Conservation (phyloP, 2,888 invertebrate genomes). For the Ceriagrion tenellum region DNA sequence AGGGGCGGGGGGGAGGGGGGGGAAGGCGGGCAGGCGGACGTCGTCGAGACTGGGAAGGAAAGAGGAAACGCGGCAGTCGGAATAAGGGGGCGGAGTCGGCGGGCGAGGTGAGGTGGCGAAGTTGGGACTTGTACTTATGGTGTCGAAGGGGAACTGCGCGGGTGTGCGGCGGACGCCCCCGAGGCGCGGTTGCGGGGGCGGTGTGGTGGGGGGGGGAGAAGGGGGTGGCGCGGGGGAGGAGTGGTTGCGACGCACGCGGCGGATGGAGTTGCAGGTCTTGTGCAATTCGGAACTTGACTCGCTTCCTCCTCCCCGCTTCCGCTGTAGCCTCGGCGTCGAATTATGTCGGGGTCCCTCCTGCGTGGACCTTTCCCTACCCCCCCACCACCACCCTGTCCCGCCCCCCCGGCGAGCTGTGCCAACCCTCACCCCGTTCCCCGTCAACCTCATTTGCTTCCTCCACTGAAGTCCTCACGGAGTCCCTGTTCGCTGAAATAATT, state of each 20-base stretch:
- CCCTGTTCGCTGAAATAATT: conserved; percentile 36
- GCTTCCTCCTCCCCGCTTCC: background rate
- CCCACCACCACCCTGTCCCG: background rate
- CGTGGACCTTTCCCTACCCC: background rate
- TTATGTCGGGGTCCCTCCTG: background rate
- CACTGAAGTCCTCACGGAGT: background rate
- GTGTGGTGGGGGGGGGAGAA: background rate
- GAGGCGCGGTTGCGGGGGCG: background rate
- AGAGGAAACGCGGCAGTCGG: background rate
- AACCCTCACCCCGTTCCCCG: background rate
- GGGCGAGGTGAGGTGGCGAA: background rate
- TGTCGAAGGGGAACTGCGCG: background rate
- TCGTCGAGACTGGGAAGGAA: background rate
- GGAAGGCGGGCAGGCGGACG: background rate
- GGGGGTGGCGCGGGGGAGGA: background rate
- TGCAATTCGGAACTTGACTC: conserved; percentile 51
- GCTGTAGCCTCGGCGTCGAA: background rate
- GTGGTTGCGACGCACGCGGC: background rate
- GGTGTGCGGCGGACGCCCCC: background rate
- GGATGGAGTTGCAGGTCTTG: conserved; percentile 18
- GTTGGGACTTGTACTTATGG: background rate
- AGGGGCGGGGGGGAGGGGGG: background rate
- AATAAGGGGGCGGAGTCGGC: background rate
- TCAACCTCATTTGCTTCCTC: background rate
- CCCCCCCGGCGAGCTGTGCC: background rate